phyloP scores from a whole-genome alignment of 2,797 vertebrate species.

The Gymnoscopelus microlampas region DNA sequence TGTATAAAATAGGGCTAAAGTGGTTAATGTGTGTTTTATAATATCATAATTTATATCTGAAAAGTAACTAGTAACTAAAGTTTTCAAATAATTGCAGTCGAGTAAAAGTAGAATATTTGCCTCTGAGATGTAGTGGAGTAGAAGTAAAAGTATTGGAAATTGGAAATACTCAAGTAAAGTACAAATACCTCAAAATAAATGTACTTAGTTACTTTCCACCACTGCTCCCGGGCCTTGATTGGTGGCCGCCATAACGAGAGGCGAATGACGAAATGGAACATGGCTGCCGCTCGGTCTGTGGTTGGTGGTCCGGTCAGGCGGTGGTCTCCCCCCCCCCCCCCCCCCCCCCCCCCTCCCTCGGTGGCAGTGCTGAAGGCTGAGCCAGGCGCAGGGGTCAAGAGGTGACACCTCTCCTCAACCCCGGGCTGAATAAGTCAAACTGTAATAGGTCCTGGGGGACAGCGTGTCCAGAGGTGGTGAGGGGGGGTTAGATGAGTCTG shows the following conservation, averaged over 20 bases:
- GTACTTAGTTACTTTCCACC: too few relatives aligned
- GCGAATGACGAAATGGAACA: constrained; percentile 51
- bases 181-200: too few relatives aligned
- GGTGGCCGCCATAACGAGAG: constrained; percentile 55
- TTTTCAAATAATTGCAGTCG: too few relatives aligned
- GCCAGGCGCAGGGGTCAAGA: constrained; percentile 53
- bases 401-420: constrained; percentile 68
- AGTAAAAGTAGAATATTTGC: too few relatives aligned
- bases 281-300: constrained; percentile 51
- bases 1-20: too few relatives aligned
- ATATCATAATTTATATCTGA: too few relatives aligned
- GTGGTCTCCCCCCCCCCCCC: constrained; percentile 43
- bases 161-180: too few relatives aligned
- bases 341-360: constrained; percentile 46
- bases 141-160: too few relatives aligned
- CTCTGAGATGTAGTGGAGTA: too few relatives aligned
- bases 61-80: too few relatives aligned
- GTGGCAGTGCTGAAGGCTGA: constrained; percentile 52
- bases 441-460: constrained; percentile 75
- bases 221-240: too few relatives aligned
- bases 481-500: constrained; percentile 57
- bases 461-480: constrained; percentile 56
- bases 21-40: too few relatives aligned
- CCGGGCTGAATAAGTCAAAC: constrained; percentile 72
- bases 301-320: constrained; percentile 50